Evolutionary conservation across 2,888 invertebrate genomes (phyloP).

Genomic region (Eupithecia subfuscata): DNA sequence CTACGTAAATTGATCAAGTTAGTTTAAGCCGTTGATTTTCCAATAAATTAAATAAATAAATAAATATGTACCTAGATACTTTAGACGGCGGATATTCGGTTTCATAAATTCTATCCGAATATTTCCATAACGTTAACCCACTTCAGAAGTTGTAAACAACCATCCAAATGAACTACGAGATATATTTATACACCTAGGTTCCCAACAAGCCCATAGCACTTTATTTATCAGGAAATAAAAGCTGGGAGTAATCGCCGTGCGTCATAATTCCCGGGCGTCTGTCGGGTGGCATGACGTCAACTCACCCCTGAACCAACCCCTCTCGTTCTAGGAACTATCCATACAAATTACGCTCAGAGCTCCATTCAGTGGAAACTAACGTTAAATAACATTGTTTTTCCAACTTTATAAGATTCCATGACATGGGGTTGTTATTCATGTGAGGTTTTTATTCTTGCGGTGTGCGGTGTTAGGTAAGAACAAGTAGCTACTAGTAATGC

Average conservation of each 20-base stretch:
- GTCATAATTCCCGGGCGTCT: conserved; percentile 64
- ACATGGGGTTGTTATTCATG: background rate
- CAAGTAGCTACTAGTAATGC: too few relatives aligned
- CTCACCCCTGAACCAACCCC: conserved; percentile 24
- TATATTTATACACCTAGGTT: conserved; percentile 32
- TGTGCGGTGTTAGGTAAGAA: background rate
- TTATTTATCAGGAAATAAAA: conserved; percentile 56
- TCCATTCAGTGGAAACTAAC: conserved; percentile 21
- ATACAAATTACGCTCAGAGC: conserved; percentile 32
- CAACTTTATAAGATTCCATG: background rate
- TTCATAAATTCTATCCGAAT: background rate
- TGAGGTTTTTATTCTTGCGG: background rate
- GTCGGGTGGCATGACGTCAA: conserved; percentile 59
- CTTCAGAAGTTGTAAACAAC: background rate
- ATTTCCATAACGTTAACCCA: conserved; percentile 17
- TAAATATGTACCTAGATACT: too few relatives aligned
- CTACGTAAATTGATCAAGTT: too few relatives aligned
- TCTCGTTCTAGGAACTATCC: conserved; percentile 27
- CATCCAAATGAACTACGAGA: conserved; percentile 24
- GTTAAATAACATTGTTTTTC: conserved; percentile 18
- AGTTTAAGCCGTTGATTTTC: too few relatives aligned
- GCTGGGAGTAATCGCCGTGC: conserved; percentile 61
- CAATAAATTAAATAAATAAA: too few relatives aligned
- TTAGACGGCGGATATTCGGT: too few relatives aligned
- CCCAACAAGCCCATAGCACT: conserved; percentile 27